Evolutionary conservation across 2,797 vertebrate species (phyloP), one percentile per base, ranked within the genome.

Genomic region (Tapera naevia): DNA sequence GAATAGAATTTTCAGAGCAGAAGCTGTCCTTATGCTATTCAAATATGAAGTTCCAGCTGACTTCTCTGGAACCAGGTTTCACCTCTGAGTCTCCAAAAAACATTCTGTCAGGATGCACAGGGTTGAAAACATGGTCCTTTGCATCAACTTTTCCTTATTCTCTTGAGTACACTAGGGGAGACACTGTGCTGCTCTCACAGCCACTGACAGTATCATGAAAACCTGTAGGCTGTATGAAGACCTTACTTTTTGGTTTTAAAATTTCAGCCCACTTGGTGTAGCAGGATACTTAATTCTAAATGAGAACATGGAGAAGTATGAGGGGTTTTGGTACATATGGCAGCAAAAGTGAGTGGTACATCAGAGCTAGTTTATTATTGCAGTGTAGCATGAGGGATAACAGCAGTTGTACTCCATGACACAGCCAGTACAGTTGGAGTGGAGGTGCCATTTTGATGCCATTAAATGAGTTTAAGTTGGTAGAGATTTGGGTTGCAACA

Each of bases 301-400:
- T 16, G 16, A 51, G 39, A 41, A 37, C 13, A 15, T 39, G 28
- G 41, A 14, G 45, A 7, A 69, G 64, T 22, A 22, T 53, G 13
- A 5, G 2, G 3, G 0, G 4, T 7, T 56, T 76, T 73, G 10
- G n/a, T 45, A 54, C 2, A 41, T 3, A 21, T 27, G 8, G 10
- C 35, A 62, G 16, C 67, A 62, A 46, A 61, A 51, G 16, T 1
- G 4, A 65, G 17, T 18, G 21, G 17, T 39, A 10, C 10, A 6
- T 72, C 3, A 7, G 33, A 53, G 10, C 6, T 82, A 18, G n/a
- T 61, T 57, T 67, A 24, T 58, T 33, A 43, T 35, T 54, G 30
- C 48, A 50, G 4, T 19, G 32, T 13, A 6, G 2, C 30, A 7
- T 6, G 5, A 27, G 23, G 30, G 11, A 37, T 50, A 45, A 37